Base-by-base conservation (phyloP, 1,140 invertebrate genomes). In the Diprion similis region DNA sequence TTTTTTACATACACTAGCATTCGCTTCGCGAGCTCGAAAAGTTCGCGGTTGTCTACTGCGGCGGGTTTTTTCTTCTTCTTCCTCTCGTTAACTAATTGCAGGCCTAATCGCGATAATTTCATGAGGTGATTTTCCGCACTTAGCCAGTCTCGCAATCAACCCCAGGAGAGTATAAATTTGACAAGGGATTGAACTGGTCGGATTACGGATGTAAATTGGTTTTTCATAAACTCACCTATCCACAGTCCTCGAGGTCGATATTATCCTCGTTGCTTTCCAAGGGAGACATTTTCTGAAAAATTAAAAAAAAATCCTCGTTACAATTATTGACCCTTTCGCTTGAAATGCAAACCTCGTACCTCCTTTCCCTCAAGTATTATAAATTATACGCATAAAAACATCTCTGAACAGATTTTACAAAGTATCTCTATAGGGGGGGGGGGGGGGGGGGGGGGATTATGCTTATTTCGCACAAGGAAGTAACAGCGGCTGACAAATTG, bases 221-320 rank as follows among this genome's bases (percentile, higher is more conserved):
- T 37, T 37, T 37, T 37, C 76, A 78, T 75, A 74, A 37, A 71
- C 74, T 78, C 48, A 76, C 74, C 73, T 68, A 76, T 64, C n/a
- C 65, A 45, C 77, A 70, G 47, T 71, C 75, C 68, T 78, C 73
- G 2, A 74, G 64, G 45, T 75, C 77, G 17, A 59, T 4, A n/a
- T 59, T 59, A n/a, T 59, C 51, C 51, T 8, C 51, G 11, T 1
- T n/a, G 8, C 0, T 13, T 59, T 59, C 51, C 51, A 17, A 10
- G 66, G 66, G 70, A 18, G 74, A 59, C 77, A 76, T 76, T 15
- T 66, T 76, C 72, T 76, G 74, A 67, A 73, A 74, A 17, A 67
- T 13, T 71, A 72, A 66, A 69, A 72, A 19, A 72, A 70, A 76
- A 73, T 70, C 48, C 66, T 46, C 1, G 24, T 37, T 37, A 37